phyloP scores from a whole-genome alignment of 2,888 invertebrate species.

The Tachystola acroxantha region DNA sequence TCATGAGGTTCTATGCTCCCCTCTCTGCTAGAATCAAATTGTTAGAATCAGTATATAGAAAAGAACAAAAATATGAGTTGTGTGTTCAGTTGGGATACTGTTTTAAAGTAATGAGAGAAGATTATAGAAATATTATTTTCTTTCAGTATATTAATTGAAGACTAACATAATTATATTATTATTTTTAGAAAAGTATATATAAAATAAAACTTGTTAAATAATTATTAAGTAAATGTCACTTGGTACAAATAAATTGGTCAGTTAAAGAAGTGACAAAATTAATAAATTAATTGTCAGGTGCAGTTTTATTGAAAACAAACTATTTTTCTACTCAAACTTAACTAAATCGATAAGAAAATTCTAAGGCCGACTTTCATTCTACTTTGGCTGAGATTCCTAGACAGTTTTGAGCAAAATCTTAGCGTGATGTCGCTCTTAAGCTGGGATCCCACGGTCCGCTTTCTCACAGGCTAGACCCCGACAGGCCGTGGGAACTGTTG shows the following conservation, averaged over 20 bases:
- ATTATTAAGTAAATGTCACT: conserved; percentile 28
- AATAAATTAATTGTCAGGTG: conserved; percentile 26
- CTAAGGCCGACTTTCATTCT: too few species aligned
- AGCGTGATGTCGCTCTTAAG: too few species aligned
- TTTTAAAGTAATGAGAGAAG: conserved; percentile 25
- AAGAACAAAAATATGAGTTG: conserved; percentile 32
- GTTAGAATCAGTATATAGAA: conserved; percentile 42
- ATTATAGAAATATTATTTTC: too few species aligned
- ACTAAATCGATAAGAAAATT: too few species aligned
- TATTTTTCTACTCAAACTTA: conserved; percentile 2
- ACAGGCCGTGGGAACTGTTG: too few species aligned
- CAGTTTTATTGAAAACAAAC: conserved; percentile 37
- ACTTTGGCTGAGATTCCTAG: too few species aligned
- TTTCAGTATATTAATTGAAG: too few species aligned
- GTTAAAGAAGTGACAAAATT: conserved; percentile 25
- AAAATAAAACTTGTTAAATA: conserved; percentile 39
- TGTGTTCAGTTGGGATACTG: conserved; percentile 18
- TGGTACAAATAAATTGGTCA: conserved; percentile 13
- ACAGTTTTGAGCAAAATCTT: too few species aligned
- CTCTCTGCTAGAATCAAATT: conserved; percentile 75
- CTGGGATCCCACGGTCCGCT: too few species aligned
- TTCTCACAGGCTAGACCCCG: too few species aligned
- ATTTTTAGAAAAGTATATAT: conserved; percentile 22
- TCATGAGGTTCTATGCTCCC: conserved; percentile 67
- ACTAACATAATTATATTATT: conserved; percentile 5